Percentiles rank a stretch among this genome's conserved stretches.
Evolutionary conservation across 2,797 vertebrate species (phyloP).

Genomic region (Lycodopsis pacificus): DNA sequence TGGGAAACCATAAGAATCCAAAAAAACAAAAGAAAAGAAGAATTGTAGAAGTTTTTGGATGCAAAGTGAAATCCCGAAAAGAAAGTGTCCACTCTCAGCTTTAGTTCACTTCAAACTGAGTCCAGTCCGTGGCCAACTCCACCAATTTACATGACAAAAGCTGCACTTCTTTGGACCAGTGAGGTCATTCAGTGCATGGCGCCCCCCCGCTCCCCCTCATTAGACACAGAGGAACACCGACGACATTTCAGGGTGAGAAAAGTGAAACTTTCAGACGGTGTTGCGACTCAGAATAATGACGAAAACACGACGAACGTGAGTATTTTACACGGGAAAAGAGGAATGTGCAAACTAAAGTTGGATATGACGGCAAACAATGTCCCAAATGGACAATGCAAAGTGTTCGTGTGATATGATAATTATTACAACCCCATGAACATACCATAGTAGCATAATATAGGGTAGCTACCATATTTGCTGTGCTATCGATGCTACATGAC

Average conservation of each 20-base stretch:
- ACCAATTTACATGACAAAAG: constrained; percentile 78
- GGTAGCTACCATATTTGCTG: not conserved
- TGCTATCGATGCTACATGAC: not conserved
- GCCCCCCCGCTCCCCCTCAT: not conserved
- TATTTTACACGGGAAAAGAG: not conserved
- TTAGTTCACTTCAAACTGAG: not conserved
- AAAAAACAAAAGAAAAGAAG: no score
- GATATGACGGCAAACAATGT: not conserved
- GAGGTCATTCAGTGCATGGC: constrained; percentile 66
- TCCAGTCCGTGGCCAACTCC: constrained; percentile 28
- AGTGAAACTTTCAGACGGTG: not conserved
- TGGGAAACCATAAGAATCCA: not conserved
- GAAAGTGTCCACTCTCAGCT: constrained; percentile 20
- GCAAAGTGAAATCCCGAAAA: not conserved
- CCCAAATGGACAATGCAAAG: not conserved
- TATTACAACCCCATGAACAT: no score
- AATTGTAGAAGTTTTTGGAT: not conserved
- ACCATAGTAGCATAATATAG: not conserved
- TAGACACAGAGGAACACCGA: not conserved
- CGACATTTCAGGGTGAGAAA: not conserved
- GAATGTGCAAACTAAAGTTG: not conserved
- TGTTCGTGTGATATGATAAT: not conserved
- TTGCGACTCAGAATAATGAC: not conserved
- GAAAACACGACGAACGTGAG: not conserved
- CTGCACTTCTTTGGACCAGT: constrained; percentile 63